Conservation (phyloP, 2,113 vertebrate genomes). For the Menidia beryllina region DNA sequence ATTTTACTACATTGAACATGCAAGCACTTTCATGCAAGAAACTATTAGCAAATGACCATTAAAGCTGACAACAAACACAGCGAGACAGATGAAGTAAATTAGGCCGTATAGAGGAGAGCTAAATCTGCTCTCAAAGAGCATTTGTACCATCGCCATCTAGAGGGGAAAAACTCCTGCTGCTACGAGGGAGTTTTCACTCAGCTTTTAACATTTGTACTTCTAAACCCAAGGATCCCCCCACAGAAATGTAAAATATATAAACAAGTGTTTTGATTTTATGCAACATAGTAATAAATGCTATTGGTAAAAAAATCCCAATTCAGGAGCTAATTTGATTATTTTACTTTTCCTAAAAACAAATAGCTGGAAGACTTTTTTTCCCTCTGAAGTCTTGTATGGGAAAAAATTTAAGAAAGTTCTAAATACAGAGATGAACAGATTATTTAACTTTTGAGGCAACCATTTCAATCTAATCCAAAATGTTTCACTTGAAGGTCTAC, state of each 20-base stretch:
- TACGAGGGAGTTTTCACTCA: not conserved
- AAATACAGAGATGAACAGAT: not conserved
- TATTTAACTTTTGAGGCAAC: not conserved
- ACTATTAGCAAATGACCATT: constrained; percentile 24
- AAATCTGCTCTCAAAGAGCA: constrained; percentile 7
- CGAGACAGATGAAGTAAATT: constrained; percentile 35
- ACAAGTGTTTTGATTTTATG: not conserved
- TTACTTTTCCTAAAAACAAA: not conserved
- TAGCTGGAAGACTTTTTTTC: not conserved
- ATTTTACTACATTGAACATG: constrained; percentile 3
- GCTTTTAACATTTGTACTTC: not conserved
- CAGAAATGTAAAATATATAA: not conserved
- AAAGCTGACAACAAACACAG: constrained; percentile 4
- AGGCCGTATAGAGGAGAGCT: constrained; percentile 3
- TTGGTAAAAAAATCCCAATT: not conserved
- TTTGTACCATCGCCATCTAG: constrained; percentile 55
- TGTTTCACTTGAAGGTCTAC: not conserved
- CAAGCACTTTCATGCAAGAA: not conserved
- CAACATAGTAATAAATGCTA: not conserved
- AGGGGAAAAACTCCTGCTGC: constrained; percentile 38
- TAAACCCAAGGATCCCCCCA: not conserved
- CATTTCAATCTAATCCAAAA: not conserved
- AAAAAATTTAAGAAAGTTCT: not conserved
- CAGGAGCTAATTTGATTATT: not conserved
- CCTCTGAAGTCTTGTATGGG: not conserved